Evolutionary conservation across 2,113 vertebrate genomes (phyloP), one percentile per base, ranked within the genome.

Genomic region (Cyanoliseus patagonus): DNA sequence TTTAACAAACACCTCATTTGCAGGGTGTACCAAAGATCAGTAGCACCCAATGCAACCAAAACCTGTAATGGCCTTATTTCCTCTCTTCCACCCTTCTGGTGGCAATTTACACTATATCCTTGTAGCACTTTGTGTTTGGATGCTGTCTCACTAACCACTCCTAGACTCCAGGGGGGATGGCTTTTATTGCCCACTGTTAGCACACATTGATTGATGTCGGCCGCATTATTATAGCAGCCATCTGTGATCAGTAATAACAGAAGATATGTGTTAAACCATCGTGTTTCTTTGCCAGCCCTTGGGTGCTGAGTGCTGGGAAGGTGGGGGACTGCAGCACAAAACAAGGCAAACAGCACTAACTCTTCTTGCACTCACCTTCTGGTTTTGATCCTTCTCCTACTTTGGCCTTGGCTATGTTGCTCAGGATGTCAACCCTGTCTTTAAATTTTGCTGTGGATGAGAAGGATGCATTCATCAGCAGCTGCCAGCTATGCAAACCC

Each of bases 401-500:
- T 74, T 98, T 98, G 97, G 94, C 96, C 97, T 95, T 98, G 86
- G 98, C 98, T 88, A 99, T 92, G 93, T 91, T 98, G 96, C 98
- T 98, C 97, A 99, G 96, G 67, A 97, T 97, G 85, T 98, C 98
- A 88, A 98, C 98, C 90, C 98, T 99, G 83, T 99, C 98, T 96
- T 98, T 99, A 97, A 99, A 98, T 97, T 98, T 99, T 27, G 97
- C 99, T 99, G 97, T 63, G 97, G 98, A 97, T 93, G 94, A 98
- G 97, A 95, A 95, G 96, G 67, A 80, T 7, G 24, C 0, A 0
- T 51, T 85, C 9, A 37, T 61, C 69, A 94, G 52, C 49, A 68
- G 73, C n/a, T 42, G 55, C 9, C 57, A 57, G 67, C 20, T 42
- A 2, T 5, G 44, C 68, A 49, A 24, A 78, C 11, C 15, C 64